Conservation (phyloP, 2,113 vertebrate species). For the Siniperca chuatsi region DNA sequence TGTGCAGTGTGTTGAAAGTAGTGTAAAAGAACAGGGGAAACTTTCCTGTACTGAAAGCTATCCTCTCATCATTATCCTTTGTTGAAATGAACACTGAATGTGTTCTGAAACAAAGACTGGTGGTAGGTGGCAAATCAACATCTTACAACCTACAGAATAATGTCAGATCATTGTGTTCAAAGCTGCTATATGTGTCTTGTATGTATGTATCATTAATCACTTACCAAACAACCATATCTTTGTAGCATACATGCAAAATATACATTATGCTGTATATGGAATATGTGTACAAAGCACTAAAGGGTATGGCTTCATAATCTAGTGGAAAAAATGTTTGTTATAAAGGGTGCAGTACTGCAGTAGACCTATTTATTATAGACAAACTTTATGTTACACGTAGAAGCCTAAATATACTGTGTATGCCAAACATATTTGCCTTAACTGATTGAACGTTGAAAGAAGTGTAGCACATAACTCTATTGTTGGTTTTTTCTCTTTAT, state of each 20-base stretch:
- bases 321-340: background rate
- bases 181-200: background rate
- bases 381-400: background rate
- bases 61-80: background rate
- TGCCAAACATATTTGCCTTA: background rate
- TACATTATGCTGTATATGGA: background rate
- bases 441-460: background rate
- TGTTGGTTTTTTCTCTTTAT: background rate
- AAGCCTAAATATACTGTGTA: background rate
- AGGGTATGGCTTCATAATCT: background rate
- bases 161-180: background rate
- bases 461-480: background rate
- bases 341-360: background rate
- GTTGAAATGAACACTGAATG: constrained; percentile 8
- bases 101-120: background rate
- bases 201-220: background rate
- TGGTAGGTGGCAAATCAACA: background rate
- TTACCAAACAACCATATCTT: background rate
- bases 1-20: constrained; percentile 1
- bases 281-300: background rate
- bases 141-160: background rate
- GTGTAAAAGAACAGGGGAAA: background rate
- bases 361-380: too few relatives aligned
- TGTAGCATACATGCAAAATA: background rate
- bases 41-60: constrained; percentile 8